phyloP scores from a whole-genome alignment of 2,113 vertebrate species.

The Anthoscopus minutus region DNA sequence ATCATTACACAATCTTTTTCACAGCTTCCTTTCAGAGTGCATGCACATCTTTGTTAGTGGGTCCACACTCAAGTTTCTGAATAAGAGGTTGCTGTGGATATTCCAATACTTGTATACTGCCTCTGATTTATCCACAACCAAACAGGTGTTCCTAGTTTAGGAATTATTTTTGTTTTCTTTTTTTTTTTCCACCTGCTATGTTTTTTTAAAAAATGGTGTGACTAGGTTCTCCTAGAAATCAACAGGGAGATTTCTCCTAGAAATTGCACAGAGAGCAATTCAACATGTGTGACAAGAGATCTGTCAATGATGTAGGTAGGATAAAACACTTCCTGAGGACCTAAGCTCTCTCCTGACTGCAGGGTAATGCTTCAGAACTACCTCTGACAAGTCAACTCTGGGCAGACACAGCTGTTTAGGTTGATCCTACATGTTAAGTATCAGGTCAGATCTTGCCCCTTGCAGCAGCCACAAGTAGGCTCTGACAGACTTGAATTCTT shows the following conservation, averaged over 20 bases:
- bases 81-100: neutral
- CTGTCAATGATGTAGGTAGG: neutral
- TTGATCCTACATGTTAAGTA: neutral
- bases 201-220: neutral
- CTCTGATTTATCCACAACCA: neutral
- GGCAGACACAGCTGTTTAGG: neutral
- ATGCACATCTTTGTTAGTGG: neutral
- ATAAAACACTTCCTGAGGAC: neutral
- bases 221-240: neutral
- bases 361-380: neutral
- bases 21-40: neutral
- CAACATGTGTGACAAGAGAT: neutral
- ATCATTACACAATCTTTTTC: neutral
- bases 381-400: neutral
- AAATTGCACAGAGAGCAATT: neutral
- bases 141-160: neutral
- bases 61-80: neutral
- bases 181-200: neutral
- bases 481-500: neutral
- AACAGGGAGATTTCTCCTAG: neutral
- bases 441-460: neutral
- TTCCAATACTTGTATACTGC: neutral
- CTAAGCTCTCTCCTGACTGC: neutral
- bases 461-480: neutral
- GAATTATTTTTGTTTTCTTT: neutral